Base-by-base conservation (phyloP, 2,797 vertebrate genomes). In the Sphaeramia orbicularis region DNA sequence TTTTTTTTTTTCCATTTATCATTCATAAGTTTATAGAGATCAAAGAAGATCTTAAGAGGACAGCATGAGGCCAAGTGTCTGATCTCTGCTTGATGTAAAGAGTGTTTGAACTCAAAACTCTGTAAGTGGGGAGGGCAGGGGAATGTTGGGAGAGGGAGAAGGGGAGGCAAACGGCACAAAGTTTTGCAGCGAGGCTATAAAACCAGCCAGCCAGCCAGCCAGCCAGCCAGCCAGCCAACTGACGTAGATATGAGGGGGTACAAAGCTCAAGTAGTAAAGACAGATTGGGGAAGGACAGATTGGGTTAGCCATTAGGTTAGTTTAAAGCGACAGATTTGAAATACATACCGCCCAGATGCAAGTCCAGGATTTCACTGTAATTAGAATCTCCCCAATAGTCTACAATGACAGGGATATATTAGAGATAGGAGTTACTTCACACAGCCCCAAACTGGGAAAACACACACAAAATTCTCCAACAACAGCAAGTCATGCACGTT, bases 371-470 rank as follows among this genome's bases (percentile, higher is more conserved):
- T 96, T 97, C 98, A 98, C 96, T 99, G 98, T 99, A 99, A 99
- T 97, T 98, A 98, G 98, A 98, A 94, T 99, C 98, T 96, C 98
- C 98, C 98, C 98, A 99, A 98, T 99, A 99, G 98, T 99, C 98
- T 99, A 99, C 93, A 99, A 99, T 43, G 90, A 93, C 94, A 96
- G 96, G 97, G 96, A 98, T 97, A 96, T 83, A 97, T 97, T 96
- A 96, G 94, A 98, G 93, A 97, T 91, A 92, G 55, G 80, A 84
- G 95, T 98, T 97, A 99, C 92, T 96, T 92, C 87, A 92, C 83
- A 92, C 71, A 70, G 75, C 73, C 86, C 90, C 89, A 90, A 91
- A 87, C 84, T 81, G 74, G 83, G 78, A 80, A 79, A 68, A 76
- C 79, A 83, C 78, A 65, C 64, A 71, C 40, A 58, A 15, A 66